Evolutionary conservation across 2,888 invertebrate genomes (phyloP).

Genomic region (Macrostomum cliftonense): DNA sequence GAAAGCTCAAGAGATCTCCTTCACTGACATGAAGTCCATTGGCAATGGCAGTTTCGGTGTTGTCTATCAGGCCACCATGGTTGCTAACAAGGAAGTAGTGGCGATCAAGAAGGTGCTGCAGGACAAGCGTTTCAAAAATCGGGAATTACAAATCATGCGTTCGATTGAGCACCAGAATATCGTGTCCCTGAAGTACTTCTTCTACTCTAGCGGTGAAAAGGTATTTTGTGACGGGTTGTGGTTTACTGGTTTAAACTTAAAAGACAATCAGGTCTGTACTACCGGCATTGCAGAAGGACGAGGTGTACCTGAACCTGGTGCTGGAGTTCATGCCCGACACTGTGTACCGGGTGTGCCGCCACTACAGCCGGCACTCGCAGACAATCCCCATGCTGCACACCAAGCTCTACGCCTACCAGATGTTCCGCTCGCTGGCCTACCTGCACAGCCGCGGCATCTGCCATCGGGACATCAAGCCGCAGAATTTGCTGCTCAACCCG

Average conservation of each 20-base stretch:
- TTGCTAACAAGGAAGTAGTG: conserved; percentile 84
- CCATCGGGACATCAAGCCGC: conserved; percentile 98
- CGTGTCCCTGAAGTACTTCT: conserved; percentile 99
- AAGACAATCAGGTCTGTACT: too few species aligned
- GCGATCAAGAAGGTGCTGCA: conserved; percentile 99
- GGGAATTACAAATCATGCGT: conserved; percentile 99
- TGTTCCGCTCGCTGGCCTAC: conserved; percentile 86
- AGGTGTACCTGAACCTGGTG: conserved; percentile 99
- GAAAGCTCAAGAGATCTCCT: conserved; percentile 79
- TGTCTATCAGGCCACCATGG: conserved; percentile 85
- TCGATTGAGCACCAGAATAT: conserved; percentile 99
- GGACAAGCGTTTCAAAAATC: conserved; percentile 99
- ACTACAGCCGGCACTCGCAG: conserved; percentile 98
- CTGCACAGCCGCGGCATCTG: conserved; percentile 96
- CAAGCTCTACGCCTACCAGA: conserved; percentile 86
- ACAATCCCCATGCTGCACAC: conserved; percentile 47
- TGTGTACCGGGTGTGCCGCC: conserved; percentile 96
- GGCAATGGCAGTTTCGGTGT: conserved; percentile 99
- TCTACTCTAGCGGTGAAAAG: conserved; percentile 99
- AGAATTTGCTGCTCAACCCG: conserved; percentile 72
- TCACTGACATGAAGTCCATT: conserved; percentile 96
- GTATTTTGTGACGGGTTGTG: too few species aligned
- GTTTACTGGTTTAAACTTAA: too few species aligned
- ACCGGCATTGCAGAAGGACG: conserved; percentile 37
- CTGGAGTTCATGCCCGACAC: conserved; percentile 99